Base-by-base conservation (phyloP, 23 tunicate genomes). In the Halocynthia roretzi region DNA sequence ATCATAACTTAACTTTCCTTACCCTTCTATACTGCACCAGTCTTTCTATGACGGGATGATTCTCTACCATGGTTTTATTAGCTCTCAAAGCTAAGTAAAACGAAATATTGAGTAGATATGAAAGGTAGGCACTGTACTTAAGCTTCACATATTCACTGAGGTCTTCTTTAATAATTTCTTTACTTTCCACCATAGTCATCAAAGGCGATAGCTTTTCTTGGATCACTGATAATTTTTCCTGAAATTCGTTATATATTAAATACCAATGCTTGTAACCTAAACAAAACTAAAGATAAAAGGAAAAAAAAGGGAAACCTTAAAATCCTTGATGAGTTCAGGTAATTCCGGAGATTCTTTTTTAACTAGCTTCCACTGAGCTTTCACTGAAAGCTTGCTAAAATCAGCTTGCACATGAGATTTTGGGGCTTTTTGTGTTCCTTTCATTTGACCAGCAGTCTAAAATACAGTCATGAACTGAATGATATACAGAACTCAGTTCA, bases 11-110 rank as follows among this genome's bases (percentile, higher is more conserved):
- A 77, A 77, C 22, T 17, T 61, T 50, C 49, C 76, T 10, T 80
- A 89, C 96, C 77, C 88, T 89, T 76, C 87, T 80, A 68, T 83
- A 89, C 62, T 89, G 85, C 60, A 80, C 88, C 62, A 89, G 80
- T 60, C 96, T 83, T 61, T 64, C 56, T 12, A 89, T 76, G 22
- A 89, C 76, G 55, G 96, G 96, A 76, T 89, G 96, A 53, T 80
- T 82, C 15, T 68, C 50, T 10, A 89, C 77, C 7, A 65, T 7
- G 53, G 67, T 14, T 52, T 68, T 62, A 17, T 82, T 86, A 11
- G 87, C 68, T 60, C 82, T 93, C 51, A 93, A 57, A 40, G 81
- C 61, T 78, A 93, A 31, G 56, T 93, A 93, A 80, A 93, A 93
- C 7, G 92, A 80, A 20, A 93, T 78, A 57, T 93, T 93, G 62